phyloP scores from a whole-genome alignment of 2,113 vertebrate species.

The Brachyhypopomus gauderio region DNA sequence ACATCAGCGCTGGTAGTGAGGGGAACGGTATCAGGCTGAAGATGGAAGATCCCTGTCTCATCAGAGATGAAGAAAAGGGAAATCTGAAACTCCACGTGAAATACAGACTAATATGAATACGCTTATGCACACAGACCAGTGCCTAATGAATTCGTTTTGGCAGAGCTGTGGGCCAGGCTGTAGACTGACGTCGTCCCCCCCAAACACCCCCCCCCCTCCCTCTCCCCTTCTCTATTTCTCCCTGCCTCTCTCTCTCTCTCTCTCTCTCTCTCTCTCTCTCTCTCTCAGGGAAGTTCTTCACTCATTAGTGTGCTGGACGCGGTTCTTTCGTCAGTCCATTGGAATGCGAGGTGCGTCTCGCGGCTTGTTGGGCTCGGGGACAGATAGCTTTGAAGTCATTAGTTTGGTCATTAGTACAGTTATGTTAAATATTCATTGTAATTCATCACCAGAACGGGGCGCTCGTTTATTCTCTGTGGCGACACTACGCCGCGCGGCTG shows the following conservation, averaged over 20 bases:
- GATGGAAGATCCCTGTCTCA: slow-evolving; percentile 4
- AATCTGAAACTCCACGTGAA: background rate
- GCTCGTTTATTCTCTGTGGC: slow-evolving; percentile 74
- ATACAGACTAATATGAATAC: slow-evolving; percentile 12
- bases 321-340: slow-evolving; percentile 72
- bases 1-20: no score
- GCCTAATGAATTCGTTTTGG: slow-evolving; percentile 63
- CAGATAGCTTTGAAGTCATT: slow-evolving; percentile 78
- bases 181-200: slow-evolving; percentile 48
- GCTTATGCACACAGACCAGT: background rate
- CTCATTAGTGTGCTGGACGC: slow-evolving; percentile 54
- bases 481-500: slow-evolving; percentile 67
- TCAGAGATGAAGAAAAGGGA: slow-evolving; percentile 2
- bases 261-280: slow-evolving; percentile 40
- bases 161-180: slow-evolving; percentile 66
- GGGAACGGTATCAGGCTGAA: no score
- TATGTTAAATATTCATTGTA: slow-evolving; percentile 82
- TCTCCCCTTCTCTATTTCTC: slow-evolving; percentile 38
- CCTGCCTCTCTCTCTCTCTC: slow-evolving; percentile 31
- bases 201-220: slow-evolving; percentile 26
- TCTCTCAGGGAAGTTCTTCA: slow-evolving; percentile 39
- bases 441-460: slow-evolving; percentile 79
- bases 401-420: slow-evolving; percentile 79
- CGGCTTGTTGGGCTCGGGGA: slow-evolving; percentile 52
- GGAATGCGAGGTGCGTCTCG: slow-evolving; percentile 67